Evolutionary conservation across 2,797 vertebrate species (phyloP).

Genomic region (Syngnathus acus): DNA sequence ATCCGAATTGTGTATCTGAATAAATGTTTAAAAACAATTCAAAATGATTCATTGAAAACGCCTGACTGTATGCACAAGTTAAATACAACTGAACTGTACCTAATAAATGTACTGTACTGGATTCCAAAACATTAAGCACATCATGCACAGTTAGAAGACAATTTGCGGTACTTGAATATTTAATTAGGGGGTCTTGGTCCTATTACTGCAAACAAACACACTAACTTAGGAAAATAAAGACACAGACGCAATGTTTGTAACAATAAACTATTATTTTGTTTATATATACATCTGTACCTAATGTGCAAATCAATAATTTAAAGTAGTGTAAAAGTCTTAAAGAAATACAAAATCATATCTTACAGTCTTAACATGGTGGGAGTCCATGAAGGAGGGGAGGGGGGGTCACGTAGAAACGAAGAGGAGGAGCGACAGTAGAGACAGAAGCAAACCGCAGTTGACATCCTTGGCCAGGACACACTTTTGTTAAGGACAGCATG

Average conservation of each 20-base stretch:
- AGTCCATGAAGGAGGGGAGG: conserved; percentile 54
- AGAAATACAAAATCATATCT: conserved; percentile 74
- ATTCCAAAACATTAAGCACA: no score
- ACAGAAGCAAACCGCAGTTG: conserved; percentile 65
- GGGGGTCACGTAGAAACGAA: conserved; percentile 62
- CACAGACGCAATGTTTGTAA: conserved; percentile 76
- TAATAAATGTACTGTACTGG: no score
- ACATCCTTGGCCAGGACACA: conserved; percentile 74
- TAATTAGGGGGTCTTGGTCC: no score
- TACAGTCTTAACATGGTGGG: conserved; percentile 71
- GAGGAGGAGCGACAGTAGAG: conserved; percentile 57
- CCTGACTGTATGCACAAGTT: no score
- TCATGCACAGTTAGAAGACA: no score
- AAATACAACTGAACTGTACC: no score
- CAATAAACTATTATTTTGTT: conserved; percentile 79
- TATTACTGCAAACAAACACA: no score
- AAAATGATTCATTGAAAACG: no score
- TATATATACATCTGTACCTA: conserved; percentile 76
- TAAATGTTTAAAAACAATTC: no score
- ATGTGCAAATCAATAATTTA: conserved; percentile 83
- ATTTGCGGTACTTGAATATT: no score
- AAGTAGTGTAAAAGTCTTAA: conserved; percentile 76
- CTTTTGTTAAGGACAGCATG: conserved; percentile 61
- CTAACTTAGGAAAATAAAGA: conserved; percentile 46
- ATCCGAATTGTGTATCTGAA: no score